phyloP scores from a whole-genome alignment of 2,113 vertebrate genomes.

The Acrocephalus arundinaceus region DNA sequence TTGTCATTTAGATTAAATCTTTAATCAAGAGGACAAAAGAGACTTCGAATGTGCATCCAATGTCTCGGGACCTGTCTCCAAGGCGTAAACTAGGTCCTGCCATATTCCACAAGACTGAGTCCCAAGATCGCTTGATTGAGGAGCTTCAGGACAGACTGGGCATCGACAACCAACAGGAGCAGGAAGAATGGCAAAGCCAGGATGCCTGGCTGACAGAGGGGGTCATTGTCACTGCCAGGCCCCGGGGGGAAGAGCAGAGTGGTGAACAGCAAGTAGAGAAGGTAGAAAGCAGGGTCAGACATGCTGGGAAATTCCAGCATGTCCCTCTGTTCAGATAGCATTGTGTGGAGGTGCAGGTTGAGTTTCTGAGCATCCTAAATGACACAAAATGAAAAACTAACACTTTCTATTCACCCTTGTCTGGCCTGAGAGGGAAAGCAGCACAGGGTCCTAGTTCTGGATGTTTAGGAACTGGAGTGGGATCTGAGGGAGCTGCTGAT shows the following conservation, averaged over 20 bases:
- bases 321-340: neutral
- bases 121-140: conserved; percentile 88
- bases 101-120: conserved; percentile 86
- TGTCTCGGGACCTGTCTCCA: conserved; percentile 88
- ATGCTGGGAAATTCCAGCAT: neutral
- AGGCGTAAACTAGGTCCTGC: conserved; percentile 89
- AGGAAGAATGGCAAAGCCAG: conserved; percentile 72
- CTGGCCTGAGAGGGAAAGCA: neutral
- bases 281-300: conserved; percentile 72
- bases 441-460: neutral
- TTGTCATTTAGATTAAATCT: conserved; percentile 86
- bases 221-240: conserved; percentile 83
- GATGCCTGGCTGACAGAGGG: conserved; percentile 91
- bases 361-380: neutral
- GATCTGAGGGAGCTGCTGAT: neutral
- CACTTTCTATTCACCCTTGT: neutral
- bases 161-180: conserved; percentile 79
- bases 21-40: conserved; percentile 96
- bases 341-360: neutral
- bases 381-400: neutral
- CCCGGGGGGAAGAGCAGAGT: conserved; percentile 76
- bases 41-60: conserved; percentile 89
- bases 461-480: neutral
- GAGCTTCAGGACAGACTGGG: conserved; percentile 94
- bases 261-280: conserved; percentile 79